Percentiles rank a stretch among this genome's conserved stretches.
Conservation (phyloP, 2,113 vertebrate species). For the Onychostoma macrolepis region DNA sequence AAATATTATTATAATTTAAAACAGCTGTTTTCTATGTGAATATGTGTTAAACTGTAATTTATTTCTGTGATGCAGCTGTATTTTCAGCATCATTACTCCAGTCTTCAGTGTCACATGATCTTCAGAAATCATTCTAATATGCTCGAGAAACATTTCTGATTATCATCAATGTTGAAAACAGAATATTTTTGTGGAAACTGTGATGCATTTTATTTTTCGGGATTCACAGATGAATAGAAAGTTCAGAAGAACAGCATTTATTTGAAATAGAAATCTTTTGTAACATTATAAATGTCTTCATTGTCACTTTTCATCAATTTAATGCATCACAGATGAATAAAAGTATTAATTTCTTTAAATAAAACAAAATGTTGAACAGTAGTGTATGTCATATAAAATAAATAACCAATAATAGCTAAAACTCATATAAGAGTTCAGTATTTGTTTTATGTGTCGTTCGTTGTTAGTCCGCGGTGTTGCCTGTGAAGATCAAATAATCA, state of each 20-base stretch:
- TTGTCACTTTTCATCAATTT: background rate
- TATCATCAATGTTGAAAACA: background rate
- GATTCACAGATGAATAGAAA: background rate
- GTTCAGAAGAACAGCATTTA: background rate
- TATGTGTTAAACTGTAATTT: background rate
- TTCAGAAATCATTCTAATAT: background rate
- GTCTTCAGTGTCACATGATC: conserved; percentile 1
- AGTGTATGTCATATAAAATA: background rate
- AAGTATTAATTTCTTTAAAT: background rate
- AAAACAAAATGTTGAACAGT: background rate
- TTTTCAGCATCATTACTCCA: background rate
- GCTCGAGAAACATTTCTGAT: background rate
- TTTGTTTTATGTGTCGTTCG: background rate
- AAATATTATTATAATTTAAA: background rate
- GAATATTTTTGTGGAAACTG: background rate
- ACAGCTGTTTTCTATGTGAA: background rate
- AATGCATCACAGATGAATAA: background rate
- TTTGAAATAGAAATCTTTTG: background rate
- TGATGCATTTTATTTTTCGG: background rate
- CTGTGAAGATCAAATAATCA: background rate
- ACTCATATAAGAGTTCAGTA: background rate
- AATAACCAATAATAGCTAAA: no score
- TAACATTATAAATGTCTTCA: background rate
- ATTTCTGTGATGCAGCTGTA: background rate
- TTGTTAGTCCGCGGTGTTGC: background rate